These are phyloP conservation scores for Chionis minor DNA, from an alignment of 2,113 vertebrate species.

Conservation along the genomic window DNA sequence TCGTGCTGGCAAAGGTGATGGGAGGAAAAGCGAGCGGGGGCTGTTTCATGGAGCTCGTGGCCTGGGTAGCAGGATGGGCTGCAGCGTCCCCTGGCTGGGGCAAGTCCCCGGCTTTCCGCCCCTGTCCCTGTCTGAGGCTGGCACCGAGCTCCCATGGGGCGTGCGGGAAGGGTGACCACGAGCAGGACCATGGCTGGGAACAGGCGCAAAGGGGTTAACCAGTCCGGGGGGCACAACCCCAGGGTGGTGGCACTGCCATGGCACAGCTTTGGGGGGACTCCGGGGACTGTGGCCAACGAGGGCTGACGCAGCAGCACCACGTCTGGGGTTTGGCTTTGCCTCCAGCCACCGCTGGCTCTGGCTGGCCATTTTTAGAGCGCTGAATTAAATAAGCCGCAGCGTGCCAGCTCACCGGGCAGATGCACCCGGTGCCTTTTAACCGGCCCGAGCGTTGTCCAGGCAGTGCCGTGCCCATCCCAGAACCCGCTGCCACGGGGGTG, in stretches of 20 bases:
- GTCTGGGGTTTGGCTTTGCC: background rate
- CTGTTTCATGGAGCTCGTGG: background rate
- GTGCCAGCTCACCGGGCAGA: background rate
- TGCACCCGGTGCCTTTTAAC: background rate
- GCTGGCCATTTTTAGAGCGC: background rate
- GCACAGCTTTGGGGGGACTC: background rate
- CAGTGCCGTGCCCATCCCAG: accelerated
- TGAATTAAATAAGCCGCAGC: background rate
- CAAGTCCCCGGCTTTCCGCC: background rate
- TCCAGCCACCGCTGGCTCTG: background rate
- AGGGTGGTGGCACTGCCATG: background rate
- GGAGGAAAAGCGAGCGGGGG: accelerated
- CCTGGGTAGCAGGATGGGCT: background rate
- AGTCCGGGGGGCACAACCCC: background rate
- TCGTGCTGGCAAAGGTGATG: accelerated
- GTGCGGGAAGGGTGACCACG: accelerated
- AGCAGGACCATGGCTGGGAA: background rate
- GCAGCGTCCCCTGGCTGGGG: background rate
- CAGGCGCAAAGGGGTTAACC: background rate
- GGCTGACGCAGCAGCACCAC: background rate
- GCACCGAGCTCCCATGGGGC: accelerated
- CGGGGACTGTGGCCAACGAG: accelerated
- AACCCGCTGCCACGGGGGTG: accelerated
- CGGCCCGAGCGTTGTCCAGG: too few relatives aligned
- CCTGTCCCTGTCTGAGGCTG: background rate